Base-by-base conservation (phyloP, 2,888 invertebrate species). In the Drosophila melanosoma region DNA sequence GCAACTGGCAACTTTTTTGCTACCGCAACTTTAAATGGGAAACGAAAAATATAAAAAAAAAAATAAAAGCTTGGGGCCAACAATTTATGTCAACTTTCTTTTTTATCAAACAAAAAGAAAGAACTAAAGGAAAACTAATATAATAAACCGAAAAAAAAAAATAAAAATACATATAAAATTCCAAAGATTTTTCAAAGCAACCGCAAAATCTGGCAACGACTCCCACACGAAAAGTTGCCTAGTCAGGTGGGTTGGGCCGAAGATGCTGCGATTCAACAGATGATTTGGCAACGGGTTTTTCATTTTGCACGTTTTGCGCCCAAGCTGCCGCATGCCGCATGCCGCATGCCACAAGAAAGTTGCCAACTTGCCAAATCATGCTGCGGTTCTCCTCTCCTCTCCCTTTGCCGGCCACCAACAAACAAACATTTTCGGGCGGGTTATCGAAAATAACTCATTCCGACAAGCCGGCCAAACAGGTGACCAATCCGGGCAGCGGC, bases 41-140 rank as follows among this genome's bases (percentile, higher is more conserved):
- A 35, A 66, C 54, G 48, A 54, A 59, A 76, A 61, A 5, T 0
- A 29, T 29, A 29, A 63, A 53, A 67, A 63, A 53, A 67, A 60
- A 63, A 71, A 69, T 51, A 68, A 67, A 69, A 60, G 70, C 60
- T 69, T 69, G 59, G 45, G 61, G 74, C 65, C 69, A 75, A 89
- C 83, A 85, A 87, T 87, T 87, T 84, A 89, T 87, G 87, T 89
- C 87, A 89, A 87, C 87, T 87, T 87, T 87, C 87, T 89, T 89
- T 83, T 87, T 87, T 82, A 88, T 88, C 82, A 88, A 86, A 86
- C 83, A 84, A 88, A 81, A 83, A 81, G 69, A 88, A 83, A 83
- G 84, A 86, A 88, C 74, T 76, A 74, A 77, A 77, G 67, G 51
- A 69, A 61, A 58, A 60, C 67, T 56, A 64, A 54, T 35, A 58